Evolutionary conservation across 2,113 vertebrate species (phyloP).

Genomic region (Otocyon megalotis): DNA sequence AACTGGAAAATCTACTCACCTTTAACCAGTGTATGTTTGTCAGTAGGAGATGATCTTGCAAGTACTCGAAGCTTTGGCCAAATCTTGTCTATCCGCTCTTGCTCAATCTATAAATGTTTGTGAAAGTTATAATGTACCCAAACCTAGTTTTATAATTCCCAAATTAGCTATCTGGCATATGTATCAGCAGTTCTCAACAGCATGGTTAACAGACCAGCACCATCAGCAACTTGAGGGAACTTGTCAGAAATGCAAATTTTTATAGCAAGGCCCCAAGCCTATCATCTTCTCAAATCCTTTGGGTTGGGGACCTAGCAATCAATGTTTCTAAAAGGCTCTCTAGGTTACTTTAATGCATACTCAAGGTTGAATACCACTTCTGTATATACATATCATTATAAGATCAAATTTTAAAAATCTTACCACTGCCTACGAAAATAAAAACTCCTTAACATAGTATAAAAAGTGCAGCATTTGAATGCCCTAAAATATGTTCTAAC

Average conservation of each 20-base stretch:
- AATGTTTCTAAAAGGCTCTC: neutral
- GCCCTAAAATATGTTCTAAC: neutral
- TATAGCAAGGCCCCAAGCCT: neutral
- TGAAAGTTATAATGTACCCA: constrained; percentile 63
- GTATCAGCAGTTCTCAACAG: constrained; percentile 15
- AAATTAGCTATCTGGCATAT: constrained; percentile 8
- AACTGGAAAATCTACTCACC: constrained; percentile 85
- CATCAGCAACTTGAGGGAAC: neutral
- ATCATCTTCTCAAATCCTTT: neutral
- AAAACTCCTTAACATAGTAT: neutral
- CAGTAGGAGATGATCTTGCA: constrained; percentile 98
- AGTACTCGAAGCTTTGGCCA: constrained; percentile 99
- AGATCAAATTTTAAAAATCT: neutral
- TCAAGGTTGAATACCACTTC: neutral
- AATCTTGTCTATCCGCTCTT: constrained; percentile 98
- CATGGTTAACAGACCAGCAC: neutral
- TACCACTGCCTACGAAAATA: neutral
- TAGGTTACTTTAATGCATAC: neutral
- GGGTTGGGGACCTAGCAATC: neutral
- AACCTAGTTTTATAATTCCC: constrained; percentile 48
- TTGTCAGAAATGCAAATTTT: constrained; percentile 29
- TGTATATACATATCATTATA: neutral
- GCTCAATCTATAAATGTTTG: constrained; percentile 94
- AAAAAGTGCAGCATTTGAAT: neutral
- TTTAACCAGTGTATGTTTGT: constrained; percentile 99